Conservation (phyloP, 2,113 vertebrate genomes). For the Ahaetulla prasina region DNA sequence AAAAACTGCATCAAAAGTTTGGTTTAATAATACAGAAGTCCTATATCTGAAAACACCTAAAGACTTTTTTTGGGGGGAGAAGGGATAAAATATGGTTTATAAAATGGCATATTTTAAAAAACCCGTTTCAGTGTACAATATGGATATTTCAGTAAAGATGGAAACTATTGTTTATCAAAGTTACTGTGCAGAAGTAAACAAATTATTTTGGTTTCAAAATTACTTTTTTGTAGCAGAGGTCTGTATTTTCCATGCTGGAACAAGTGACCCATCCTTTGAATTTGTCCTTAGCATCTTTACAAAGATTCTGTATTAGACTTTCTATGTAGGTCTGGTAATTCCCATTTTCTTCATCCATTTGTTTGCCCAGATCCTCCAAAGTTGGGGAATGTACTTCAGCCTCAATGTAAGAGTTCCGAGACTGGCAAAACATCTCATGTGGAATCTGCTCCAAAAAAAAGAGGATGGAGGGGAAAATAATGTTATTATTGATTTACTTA, state of each 20-base stretch:
- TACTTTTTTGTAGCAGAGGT: constrained; percentile 94
- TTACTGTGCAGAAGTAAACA: not conserved
- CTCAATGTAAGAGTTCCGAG: constrained; percentile 86
- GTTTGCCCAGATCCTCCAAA: constrained; percentile 83
- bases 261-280: constrained; percentile 91
- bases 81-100: not conserved
- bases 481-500: not conserved
- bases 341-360: constrained; percentile 81
- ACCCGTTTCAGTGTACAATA: not conserved
- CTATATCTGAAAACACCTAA: not conserved
- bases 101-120: not conserved
- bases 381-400: constrained; percentile 84
- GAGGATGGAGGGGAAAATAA: not conserved
- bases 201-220: not conserved
- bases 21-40: not conserved
- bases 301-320: constrained; percentile 80
- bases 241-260: constrained; percentile 83
- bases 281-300: constrained; percentile 90
- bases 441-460: constrained; percentile 76
- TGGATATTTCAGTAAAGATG: not conserved
- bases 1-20: not conserved
- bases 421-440: constrained; percentile 89
- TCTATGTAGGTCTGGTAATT: constrained; percentile 82
- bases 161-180: not conserved
- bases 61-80: not conserved